Conservation (phyloP, 2,113 vertebrate species). For the Mesitornis unicolor region DNA sequence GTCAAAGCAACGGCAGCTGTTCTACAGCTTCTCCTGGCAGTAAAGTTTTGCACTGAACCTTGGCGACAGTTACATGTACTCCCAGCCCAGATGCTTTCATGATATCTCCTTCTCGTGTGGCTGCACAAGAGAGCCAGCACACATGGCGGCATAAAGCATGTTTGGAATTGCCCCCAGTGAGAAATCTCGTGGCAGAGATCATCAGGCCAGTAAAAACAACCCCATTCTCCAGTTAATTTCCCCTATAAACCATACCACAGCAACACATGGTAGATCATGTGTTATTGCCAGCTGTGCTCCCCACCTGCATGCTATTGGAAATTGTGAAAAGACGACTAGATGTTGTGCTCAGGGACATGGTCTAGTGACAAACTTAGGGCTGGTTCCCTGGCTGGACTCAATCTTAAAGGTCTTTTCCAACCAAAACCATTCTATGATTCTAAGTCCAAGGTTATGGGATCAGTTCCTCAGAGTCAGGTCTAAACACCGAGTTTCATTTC, state of each 20-base stretch:
- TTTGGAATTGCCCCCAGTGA: neutral
- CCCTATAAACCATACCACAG: neutral
- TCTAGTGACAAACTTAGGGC: too few relatives aligned
- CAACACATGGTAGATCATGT: neutral
- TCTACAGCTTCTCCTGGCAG: neutral
- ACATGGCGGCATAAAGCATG: neutral
- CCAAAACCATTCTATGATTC: too few relatives aligned
- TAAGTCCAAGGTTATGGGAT: neutral
- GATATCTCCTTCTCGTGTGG: neutral
- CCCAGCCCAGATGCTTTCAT: neutral
- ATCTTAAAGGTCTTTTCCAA: too few relatives aligned
- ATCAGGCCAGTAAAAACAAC: neutral
- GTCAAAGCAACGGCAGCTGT: slow-evolving; percentile 41
- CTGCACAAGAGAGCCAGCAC: neutral
- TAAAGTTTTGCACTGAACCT: slow-evolving; percentile 1
- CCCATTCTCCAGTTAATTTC: neutral
- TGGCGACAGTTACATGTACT: neutral
- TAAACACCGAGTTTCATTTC: neutral
- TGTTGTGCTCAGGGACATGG: too few relatives aligned
- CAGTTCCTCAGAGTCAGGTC: neutral
- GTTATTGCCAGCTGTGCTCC: neutral
- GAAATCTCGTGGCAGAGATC: neutral
- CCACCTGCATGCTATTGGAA: neutral
- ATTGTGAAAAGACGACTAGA: too few relatives aligned
- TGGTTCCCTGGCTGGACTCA: too few relatives aligned